Evolutionary conservation across 2,888 invertebrate species (phyloP).

Genomic region (Oasisia sp.): DNA sequence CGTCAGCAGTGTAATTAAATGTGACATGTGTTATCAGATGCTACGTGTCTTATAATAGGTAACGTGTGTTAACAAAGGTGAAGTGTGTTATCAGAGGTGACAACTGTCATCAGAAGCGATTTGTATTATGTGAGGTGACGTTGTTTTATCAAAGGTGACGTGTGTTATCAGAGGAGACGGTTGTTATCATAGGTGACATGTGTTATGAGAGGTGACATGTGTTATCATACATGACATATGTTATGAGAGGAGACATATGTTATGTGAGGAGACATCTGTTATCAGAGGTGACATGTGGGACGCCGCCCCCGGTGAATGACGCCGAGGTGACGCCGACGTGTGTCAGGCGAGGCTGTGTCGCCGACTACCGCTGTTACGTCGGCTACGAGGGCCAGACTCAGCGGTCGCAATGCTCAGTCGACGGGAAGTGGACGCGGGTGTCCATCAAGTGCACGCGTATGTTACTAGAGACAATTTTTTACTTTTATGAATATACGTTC

Average conservation of each 20-base stretch:
- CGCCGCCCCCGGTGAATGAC: not conserved
- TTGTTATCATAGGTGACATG: too few relatives aligned
- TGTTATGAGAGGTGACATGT: too few relatives aligned
- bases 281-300: not conserved
- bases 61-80: not conserved
- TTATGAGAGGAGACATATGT: too few relatives aligned
- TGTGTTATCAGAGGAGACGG: not conserved
- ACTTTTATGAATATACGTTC: too few relatives aligned
- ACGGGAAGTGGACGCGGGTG: not conserved
- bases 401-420: not conserved
- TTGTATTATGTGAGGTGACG: not conserved
- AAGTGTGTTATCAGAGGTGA: not conserved
- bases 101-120: too few relatives aligned
- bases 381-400: not conserved
- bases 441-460: not conserved
- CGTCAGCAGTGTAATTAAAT: too few relatives aligned
- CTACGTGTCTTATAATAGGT: not conserved
- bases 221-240: too few relatives aligned
- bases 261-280: not conserved
- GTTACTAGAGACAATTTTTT: not conserved
- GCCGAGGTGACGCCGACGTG: not conserved
- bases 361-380: not conserved
- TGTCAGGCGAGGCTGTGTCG: not conserved
- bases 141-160: not conserved
- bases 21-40: not conserved